Percentiles rank a stretch among this genome's conserved stretches.
phyloP scores from a whole-genome alignment of 1,140 invertebrate species.

The Drosophila baimaii region DNA sequence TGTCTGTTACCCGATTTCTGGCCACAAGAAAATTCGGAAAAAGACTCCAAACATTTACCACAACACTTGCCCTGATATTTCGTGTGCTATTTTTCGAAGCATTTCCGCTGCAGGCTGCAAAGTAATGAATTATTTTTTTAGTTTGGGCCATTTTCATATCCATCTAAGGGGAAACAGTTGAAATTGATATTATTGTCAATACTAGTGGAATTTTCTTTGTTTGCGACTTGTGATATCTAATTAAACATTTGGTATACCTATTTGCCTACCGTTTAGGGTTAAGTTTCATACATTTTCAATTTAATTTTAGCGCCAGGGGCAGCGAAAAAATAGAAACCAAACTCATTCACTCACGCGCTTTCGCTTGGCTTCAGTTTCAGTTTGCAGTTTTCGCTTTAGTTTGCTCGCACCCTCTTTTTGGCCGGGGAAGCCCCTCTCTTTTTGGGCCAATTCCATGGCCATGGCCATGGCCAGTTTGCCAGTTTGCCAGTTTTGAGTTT shows the following conservation, averaged over 20 bases:
- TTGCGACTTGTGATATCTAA: too few species aligned
- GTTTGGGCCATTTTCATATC: too few species aligned
- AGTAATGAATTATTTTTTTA: neutral
- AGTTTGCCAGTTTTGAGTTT: slow-evolving; percentile 43
- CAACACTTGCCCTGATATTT: slow-evolving; percentile 1
- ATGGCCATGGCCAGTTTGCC: slow-evolving; percentile 52
- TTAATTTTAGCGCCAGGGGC: slow-evolving; percentile 42
- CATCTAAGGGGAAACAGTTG: neutral
- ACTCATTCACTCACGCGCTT: slow-evolving; percentile 61
- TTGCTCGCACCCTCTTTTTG: slow-evolving; percentile 11
- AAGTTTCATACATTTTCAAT: slow-evolving; percentile 65
- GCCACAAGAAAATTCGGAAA: slow-evolving; percentile 14
- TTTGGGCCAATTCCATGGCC: slow-evolving; percentile 29
- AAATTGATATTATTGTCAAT: neutral
- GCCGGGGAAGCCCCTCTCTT: neutral
- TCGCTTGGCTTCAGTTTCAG: slow-evolving; percentile 55
- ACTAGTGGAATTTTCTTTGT: neutral
- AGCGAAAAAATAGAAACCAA: slow-evolving; percentile 8
- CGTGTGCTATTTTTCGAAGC: neutral
- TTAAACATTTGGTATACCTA: too few species aligned
- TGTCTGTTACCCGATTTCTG: slow-evolving; percentile 21
- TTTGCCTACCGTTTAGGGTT: slow-evolving; percentile 38
- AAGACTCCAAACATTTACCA: slow-evolving; percentile 15
- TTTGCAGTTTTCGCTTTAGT: slow-evolving; percentile 42
- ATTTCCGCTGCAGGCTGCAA: neutral